A percentile compares a stretch with the other conserved stretches of the same genome.
These are phyloP conservation scores for Gallirallus australis DNA, from an alignment of 2,797 vertebrate species.

Conservation along the genomic window DNA sequence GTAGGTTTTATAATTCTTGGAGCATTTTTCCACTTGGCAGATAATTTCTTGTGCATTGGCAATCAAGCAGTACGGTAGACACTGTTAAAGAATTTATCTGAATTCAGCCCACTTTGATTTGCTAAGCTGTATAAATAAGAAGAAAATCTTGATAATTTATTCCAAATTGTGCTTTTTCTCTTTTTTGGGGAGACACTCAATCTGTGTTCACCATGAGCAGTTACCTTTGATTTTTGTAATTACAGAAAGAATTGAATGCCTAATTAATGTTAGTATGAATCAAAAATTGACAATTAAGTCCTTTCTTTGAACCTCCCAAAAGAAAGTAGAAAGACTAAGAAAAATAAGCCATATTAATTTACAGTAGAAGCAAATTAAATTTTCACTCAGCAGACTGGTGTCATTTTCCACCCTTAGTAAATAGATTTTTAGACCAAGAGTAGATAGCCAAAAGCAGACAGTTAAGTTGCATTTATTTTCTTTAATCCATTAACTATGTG, in stretches of 20 bases:
- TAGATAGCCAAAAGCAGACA: not conserved
- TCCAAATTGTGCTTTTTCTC: not conserved
- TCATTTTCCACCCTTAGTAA: not conserved
- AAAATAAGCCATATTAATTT: not conserved
- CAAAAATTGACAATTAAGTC: not conserved
- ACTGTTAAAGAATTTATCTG: not conserved
- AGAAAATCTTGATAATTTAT: not conserved
- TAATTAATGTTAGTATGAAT: not conserved
- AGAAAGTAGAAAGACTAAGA: not conserved
- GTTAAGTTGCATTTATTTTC: constrained; percentile 39
- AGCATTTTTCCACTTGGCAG: constrained; percentile 20
- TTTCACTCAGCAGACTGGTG: not conserved
- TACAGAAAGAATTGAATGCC: not conserved
- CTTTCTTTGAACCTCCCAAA: not conserved
- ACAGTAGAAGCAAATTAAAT: not conserved
- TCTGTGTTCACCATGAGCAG: not conserved
- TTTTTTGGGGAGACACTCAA: not conserved
- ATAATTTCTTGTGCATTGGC: not conserved
- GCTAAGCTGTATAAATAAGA: not conserved
- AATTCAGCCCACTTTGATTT: not conserved
- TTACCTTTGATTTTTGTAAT: not conserved
- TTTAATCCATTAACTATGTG: constrained; percentile 59
- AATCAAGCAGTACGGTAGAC: not conserved
- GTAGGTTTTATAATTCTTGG: not conserved
- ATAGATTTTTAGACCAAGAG: not conserved